phyloP scores from a whole-genome alignment of 2,113 vertebrate species.

The Albula goreensis region DNA sequence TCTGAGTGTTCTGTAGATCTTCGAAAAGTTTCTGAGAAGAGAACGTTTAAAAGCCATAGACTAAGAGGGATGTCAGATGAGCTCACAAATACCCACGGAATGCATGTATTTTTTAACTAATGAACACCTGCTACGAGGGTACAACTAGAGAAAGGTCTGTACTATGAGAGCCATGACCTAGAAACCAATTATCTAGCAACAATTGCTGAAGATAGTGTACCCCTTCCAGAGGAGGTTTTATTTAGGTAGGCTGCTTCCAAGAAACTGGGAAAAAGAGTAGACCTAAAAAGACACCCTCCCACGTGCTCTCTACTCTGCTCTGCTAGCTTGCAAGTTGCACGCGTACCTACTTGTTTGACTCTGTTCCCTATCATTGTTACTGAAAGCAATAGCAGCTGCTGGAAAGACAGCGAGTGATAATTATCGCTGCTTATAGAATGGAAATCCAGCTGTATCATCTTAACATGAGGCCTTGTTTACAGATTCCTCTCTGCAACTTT shows the following conservation, averaged over 20 bases:
- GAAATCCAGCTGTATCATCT: slow-evolving; percentile 71
- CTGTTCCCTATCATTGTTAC: slow-evolving; percentile 6
- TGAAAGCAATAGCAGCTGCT: slow-evolving; percentile 13
- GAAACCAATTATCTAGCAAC: slow-evolving; percentile 20
- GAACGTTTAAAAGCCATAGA: background rate
- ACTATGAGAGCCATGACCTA: slow-evolving; percentile 23
- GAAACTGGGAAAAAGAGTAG: slow-evolving; percentile 20
- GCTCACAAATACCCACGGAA: background rate
- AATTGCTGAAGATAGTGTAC: background rate
- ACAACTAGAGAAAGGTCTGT: background rate
- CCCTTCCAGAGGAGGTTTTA: slow-evolving; percentile 15
- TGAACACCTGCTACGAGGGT: slow-evolving; percentile 15
- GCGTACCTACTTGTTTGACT: background rate
- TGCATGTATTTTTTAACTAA: background rate
- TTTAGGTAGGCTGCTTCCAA: slow-evolving; percentile 26
- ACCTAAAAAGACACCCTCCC: slow-evolving; percentile 1
- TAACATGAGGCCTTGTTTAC: slow-evolving; percentile 69
- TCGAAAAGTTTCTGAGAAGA: background rate
- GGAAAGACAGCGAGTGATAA: slow-evolving; percentile 61
- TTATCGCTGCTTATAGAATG: slow-evolving; percentile 54
- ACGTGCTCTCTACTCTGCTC: background rate
- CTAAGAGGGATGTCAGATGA: background rate
- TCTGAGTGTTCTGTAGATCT: background rate
- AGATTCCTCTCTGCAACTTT: slow-evolving; percentile 42
- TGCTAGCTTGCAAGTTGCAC: background rate